Evolutionary conservation across 2,113 vertebrate species (phyloP).

Genomic region (Notarius lentiginosus): DNA sequence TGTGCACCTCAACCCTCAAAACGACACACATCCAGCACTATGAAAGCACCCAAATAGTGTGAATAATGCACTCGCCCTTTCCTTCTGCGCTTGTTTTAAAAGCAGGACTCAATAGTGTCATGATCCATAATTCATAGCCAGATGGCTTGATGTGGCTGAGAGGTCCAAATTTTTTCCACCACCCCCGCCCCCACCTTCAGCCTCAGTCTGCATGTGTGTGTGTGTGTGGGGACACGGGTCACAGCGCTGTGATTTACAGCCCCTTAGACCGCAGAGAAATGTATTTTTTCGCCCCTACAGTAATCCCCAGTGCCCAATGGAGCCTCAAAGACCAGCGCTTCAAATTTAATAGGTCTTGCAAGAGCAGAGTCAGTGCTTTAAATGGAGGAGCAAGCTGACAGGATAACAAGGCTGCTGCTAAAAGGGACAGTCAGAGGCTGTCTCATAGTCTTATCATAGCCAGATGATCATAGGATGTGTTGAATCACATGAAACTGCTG

Average conservation of each 20-base stretch:
- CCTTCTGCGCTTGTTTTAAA: conserved; percentile 50
- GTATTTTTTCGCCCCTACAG: conserved; percentile 24
- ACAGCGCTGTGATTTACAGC: conserved; percentile 8
- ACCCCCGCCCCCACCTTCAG: neutral
- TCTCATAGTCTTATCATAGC: neutral
- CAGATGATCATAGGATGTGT: neutral
- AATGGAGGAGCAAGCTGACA: conserved; percentile 7
- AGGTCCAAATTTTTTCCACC: conserved; percentile 1
- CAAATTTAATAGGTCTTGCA: conserved; percentile 22
- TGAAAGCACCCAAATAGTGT: conserved; percentile 27
- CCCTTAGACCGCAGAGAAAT: conserved; percentile 30
- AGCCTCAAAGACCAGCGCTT: conserved; percentile 20
- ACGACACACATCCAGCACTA: neutral
- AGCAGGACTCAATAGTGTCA: conserved; percentile 51
- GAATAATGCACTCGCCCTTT: conserved; percentile 54
- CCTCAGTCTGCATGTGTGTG: neutral
- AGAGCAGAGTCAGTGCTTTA: conserved; percentile 27
- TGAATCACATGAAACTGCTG: neutral
- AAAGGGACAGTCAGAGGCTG: neutral
- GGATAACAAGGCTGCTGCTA: conserved; percentile 12
- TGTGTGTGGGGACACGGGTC: conserved; percentile 4
- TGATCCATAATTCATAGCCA: conserved; percentile 58
- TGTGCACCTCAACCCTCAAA: conserved; percentile 13
- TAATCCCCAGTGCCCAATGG: conserved; percentile 31
- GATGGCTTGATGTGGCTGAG: conserved; percentile 48